Evolutionary conservation across 1,140 invertebrate species (phyloP), one percentile per base, ranked within the genome.

Genomic region (Euwallacea similis): DNA sequence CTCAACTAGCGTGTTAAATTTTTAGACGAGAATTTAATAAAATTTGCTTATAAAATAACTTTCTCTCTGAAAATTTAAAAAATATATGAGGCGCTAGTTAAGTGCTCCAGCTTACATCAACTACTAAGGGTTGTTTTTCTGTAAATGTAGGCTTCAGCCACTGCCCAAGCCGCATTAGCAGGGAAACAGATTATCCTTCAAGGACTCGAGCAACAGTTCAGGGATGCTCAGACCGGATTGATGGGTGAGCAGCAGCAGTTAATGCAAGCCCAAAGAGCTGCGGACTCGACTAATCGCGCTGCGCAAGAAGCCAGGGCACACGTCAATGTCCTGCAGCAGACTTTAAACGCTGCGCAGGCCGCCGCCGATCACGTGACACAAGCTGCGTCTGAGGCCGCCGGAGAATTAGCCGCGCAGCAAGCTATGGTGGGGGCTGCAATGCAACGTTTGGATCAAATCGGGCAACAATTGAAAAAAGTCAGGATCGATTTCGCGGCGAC

Each of bases 401-500:
- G 88, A 7, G 88, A 90, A 79, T 79, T 89, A 3, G 89, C 88
- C 0, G 87, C 88, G 0, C 88, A 90, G 76, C 88, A 87, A n/a
- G 86, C 87, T 2, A 90, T 90, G 89, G 87, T 90, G 2, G 88
- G 88, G 6, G 84, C 88, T 6, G 88, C 88, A 0, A 85, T 88
- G 47, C 87, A 88, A 54, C 77, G 87, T 44, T 81, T 88, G 4
- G 83, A 86, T 46, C 79, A 85, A 0, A 82, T 89, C 2, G 85
- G 86, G 46, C 87, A 90, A 44, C 88, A 90, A 73, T 81, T 90
- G 13, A 83, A 84, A 16, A 85, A 85, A 8, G 87, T 88, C 16
- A 84, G 87, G n/a, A 83, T 89, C 16, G 89, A 90, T 76, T 89
- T 89, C 75, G 86, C 88, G 64, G 88, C 87, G 0, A 90, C 89